These are phyloP conservation scores for Rhynchonycteris naso DNA, from an alignment of 2,797 vertebrate genomes.

Conservation along the genomic window DNA sequence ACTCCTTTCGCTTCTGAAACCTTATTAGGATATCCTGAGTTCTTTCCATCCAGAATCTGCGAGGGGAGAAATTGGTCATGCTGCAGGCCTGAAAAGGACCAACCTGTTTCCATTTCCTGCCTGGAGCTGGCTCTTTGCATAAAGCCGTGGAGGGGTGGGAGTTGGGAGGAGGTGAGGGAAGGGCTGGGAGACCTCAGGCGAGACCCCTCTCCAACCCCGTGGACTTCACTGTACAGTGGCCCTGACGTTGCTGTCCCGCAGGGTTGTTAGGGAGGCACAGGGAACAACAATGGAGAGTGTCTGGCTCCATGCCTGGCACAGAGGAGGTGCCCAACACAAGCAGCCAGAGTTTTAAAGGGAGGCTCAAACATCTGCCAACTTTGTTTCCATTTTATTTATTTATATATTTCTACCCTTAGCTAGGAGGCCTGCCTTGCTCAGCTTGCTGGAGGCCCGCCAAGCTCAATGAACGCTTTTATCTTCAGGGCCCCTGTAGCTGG, in stretches of 20 bases:
- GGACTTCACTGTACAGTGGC: neutral
- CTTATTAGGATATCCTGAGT: conserved; percentile 64
- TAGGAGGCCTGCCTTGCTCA: conserved; percentile 55
- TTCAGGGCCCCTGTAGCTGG: conserved; percentile 69
- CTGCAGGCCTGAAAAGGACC: conserved; percentile 29
- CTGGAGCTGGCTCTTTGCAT: conserved; percentile 11
- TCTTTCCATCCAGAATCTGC: neutral
- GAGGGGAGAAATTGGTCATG: neutral
- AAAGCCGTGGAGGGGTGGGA: neutral
- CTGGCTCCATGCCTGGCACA: neutral
- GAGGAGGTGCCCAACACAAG: neutral
- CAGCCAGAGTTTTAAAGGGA: conserved; percentile 34
- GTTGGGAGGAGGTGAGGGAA: neutral
- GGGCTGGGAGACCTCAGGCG: conserved; percentile 28
- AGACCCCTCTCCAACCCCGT: neutral
- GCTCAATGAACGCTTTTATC: conserved; percentile 75
- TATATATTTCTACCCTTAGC: conserved; percentile 60
- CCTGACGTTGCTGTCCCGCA: neutral
- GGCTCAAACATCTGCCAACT: conserved; percentile 63
- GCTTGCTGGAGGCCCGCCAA: conserved; percentile 65
- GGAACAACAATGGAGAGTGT: neutral
- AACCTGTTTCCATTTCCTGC: conserved; percentile 60
- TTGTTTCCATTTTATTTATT: conserved; percentile 69
- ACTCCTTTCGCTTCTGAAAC: conserved; percentile 44
- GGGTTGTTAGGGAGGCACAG: neutral